A percentile compares a stretch with the other conserved stretches of the same genome.
Conservation (phyloP, 2,888 invertebrate species). For the Hypercompe scribonia region DNA sequence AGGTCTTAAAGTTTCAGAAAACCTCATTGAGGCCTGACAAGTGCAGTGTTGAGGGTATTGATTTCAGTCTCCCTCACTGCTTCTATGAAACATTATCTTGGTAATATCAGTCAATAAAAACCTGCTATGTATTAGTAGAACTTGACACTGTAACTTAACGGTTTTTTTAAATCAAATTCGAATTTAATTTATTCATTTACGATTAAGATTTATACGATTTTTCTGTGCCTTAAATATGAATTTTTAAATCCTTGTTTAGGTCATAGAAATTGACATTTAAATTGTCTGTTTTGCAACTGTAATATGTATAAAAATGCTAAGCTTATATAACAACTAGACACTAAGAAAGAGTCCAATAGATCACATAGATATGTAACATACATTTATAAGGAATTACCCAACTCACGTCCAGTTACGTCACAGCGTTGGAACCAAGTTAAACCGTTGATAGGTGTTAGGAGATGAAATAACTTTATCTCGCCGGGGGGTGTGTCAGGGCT, state of each 20-base stretch:
- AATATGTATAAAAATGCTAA: background rate
- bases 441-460: slow-evolving; percentile 21
- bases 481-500: slow-evolving; percentile 19
- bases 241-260: too few species aligned
- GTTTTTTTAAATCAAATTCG: background rate
- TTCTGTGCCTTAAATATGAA: too few species aligned
- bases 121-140: background rate
- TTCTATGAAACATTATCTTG: background rate
- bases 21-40: background rate
- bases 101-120: background rate
- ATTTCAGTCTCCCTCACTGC: background rate
- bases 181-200: background rate
- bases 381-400: background rate
- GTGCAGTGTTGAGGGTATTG: background rate
- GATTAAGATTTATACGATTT: too few species aligned
- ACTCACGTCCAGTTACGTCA: slow-evolving; percentile 24
- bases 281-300: too few species aligned
- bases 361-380: background rate
- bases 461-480: slow-evolving; percentile 43
- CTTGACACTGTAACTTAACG: background rate
- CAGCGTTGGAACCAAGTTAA: slow-evolving; percentile 30
- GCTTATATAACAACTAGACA: too few species aligned
- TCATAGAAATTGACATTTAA: too few species aligned
- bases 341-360: background rate
- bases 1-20: background rate